phyloP scores from a whole-genome alignment of 2,888 invertebrate genomes.

The Phrixothrix hirtus region DNA sequence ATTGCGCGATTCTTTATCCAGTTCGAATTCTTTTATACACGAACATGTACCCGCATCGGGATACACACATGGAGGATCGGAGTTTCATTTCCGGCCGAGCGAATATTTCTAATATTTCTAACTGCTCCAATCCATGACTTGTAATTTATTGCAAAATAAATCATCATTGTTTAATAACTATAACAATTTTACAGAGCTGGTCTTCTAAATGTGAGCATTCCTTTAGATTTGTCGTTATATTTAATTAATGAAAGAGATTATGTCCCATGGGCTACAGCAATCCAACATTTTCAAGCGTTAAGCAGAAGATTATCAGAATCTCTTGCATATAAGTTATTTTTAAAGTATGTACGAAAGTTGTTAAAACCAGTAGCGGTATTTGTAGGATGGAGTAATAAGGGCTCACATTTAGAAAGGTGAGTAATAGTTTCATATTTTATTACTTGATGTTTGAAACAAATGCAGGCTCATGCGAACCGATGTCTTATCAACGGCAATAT shows the following conservation, averaged over 20 bases:
- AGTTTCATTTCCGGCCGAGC: too few relatives aligned
- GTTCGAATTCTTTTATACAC: too few relatives aligned
- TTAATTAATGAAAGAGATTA: slow-evolving; percentile 73
- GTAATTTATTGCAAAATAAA: too few relatives aligned
- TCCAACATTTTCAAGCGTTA: slow-evolving; percentile 75
- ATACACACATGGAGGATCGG: too few relatives aligned
- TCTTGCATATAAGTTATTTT: slow-evolving; percentile 69
- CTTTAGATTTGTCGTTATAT: slow-evolving; percentile 69
- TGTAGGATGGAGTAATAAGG: slow-evolving; percentile 68
- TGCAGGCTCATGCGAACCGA: slow-evolving; percentile 72
- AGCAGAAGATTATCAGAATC: slow-evolving; percentile 71
- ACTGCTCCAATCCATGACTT: too few relatives aligned
- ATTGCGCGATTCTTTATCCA: too few relatives aligned
- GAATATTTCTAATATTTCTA: too few relatives aligned
- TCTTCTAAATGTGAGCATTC: slow-evolving; percentile 64
- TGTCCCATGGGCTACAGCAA: slow-evolving; percentile 82
- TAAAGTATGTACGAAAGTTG: slow-evolving; percentile 64
- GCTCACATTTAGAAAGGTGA: slow-evolving; percentile 67
- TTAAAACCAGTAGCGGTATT: slow-evolving; percentile 63
- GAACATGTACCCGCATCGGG: too few relatives aligned
- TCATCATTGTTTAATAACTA: too few relatives aligned
- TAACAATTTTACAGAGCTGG: too few relatives aligned
- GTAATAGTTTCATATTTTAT: slow-evolving; percentile 33
- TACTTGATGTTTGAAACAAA: slow-evolving; percentile 29
- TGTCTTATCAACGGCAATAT: slow-evolving; percentile 72